Evolutionary conservation across 2,888 invertebrate species (phyloP).

Genomic region (Sarcophaga carnaria): DNA sequence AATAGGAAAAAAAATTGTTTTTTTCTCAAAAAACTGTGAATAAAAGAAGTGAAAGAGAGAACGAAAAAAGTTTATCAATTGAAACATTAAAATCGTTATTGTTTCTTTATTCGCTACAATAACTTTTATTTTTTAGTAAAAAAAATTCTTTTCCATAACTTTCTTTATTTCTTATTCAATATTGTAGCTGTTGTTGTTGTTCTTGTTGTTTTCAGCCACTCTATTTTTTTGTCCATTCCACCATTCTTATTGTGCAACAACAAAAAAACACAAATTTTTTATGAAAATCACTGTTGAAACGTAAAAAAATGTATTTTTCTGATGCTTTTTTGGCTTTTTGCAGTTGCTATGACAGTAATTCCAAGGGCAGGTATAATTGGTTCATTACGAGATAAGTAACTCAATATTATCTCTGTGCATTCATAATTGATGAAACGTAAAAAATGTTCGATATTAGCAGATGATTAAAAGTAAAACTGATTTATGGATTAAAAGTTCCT

Average conservation of each 20-base stretch:
- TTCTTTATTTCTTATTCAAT: slow-evolving; percentile 19
- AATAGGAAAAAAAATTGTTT: no score
- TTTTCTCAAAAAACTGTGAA: no score
- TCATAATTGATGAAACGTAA: no score
- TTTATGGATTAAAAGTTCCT: no score
- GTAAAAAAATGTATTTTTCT: slow-evolving; percentile 21
- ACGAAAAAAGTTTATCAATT: slow-evolving; percentile 5
- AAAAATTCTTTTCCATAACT: not conserved
- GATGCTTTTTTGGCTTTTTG: not conserved
- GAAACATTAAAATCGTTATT: slow-evolving; percentile 14
- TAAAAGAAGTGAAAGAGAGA: not conserved
- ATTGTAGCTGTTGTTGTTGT: not conserved
- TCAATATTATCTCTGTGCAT: no score
- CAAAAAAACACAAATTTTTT: not conserved
- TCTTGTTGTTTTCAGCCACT: not conserved
- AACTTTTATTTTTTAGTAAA: slow-evolving; percentile 1
- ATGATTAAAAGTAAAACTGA: no score
- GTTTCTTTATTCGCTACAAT: slow-evolving; percentile 22
- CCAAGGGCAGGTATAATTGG: not conserved
- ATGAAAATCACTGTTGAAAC: slow-evolving; percentile 32
- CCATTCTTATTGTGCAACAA: not conserved
- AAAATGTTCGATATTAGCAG: no score
- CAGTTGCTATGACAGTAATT: not conserved
- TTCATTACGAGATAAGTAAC: not conserved
- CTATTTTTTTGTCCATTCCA: not conserved